phyloP scores from a whole-genome alignment of 2,888 invertebrate species.

The Poecilus cupreus region DNA sequence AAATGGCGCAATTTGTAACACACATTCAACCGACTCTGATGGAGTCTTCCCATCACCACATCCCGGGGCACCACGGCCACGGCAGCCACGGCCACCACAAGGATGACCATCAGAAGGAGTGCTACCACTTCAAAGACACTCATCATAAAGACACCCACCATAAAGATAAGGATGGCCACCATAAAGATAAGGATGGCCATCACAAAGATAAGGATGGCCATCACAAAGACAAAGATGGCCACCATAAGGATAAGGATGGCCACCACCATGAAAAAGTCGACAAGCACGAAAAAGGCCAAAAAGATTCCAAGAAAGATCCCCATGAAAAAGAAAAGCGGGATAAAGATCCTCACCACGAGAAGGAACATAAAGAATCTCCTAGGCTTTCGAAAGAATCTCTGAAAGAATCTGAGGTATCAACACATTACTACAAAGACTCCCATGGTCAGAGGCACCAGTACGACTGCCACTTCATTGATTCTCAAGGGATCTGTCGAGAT shows the following conservation, averaged over 20 bases:
- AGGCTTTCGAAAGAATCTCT: constrained; percentile 69
- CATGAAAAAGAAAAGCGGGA: constrained; percentile 57
- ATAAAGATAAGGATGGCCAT: constrained; percentile 51
- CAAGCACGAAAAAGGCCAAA: no score
- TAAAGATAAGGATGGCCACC: constrained; percentile 61
- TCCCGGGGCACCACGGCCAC: constrained; percentile 71
- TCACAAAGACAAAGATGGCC: constrained; percentile 65
- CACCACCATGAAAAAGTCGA: constrained; percentile 59
- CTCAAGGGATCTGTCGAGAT: constrained; percentile 70
- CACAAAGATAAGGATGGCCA: constrained; percentile 61
- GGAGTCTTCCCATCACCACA: constrained; percentile 77
- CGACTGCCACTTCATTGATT: constrained; percentile 71
- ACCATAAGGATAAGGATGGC: constrained; percentile 50
- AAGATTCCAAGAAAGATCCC: background rate
- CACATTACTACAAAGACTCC: constrained; percentile 69
- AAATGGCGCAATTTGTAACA: constrained; percentile 78
- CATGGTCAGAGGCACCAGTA: constrained; percentile 70
- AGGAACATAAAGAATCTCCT: constrained; percentile 66
- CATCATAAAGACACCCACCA: constrained; percentile 67
- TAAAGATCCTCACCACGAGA: constrained; percentile 31
- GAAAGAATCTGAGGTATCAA: constrained; percentile 63
- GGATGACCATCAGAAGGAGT: no score
- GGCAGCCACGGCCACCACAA: constrained; percentile 69
- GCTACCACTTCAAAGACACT: no score
- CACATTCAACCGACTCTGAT: constrained; percentile 77